These are phyloP conservation scores for Flexamia atlantica DNA, from an alignment of 2,888 invertebrate species.

Conservation along the genomic window DNA sequence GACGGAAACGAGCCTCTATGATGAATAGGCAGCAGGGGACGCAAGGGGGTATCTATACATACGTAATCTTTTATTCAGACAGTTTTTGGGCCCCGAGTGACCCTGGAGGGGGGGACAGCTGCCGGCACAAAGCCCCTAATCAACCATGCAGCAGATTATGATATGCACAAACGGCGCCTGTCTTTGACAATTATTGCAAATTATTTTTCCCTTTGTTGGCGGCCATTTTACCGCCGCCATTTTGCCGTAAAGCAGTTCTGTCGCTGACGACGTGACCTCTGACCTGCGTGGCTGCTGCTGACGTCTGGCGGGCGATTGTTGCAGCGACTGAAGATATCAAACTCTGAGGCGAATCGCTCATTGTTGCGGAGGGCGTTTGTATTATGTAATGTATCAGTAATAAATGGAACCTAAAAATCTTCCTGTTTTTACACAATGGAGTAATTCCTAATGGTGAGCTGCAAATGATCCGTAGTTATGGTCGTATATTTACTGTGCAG, in stretches of 20 bases:
- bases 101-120: constrained; percentile 52
- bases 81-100: constrained; percentile 61
- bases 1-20: constrained; percentile 49
- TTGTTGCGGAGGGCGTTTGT: not conserved
- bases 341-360: not conserved
- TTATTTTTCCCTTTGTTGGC: constrained; percentile 43
- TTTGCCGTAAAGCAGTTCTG: constrained; percentile 47
- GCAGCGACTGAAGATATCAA: not conserved
- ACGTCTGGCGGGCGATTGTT: not conserved
- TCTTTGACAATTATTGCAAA: constrained; percentile 59
- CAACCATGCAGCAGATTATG: constrained; percentile 63
- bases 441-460: too few relatives aligned
- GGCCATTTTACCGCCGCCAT: constrained; percentile 54
- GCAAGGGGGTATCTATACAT: constrained; percentile 62
- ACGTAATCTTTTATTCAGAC: constrained; percentile 64
- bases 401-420: too few relatives aligned
- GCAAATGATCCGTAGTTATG: too few relatives aligned
- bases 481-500: too few relatives aligned
- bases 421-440: too few relatives aligned
- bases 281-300: not conserved
- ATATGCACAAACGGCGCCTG: constrained; percentile 59
- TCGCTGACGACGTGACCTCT: not conserved
- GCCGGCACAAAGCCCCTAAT: constrained; percentile 59
- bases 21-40: constrained; percentile 59
- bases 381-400: not conserved